phyloP scores from a whole-genome alignment of 2,113 vertebrate genomes.

The Apaloderma vittatum region DNA sequence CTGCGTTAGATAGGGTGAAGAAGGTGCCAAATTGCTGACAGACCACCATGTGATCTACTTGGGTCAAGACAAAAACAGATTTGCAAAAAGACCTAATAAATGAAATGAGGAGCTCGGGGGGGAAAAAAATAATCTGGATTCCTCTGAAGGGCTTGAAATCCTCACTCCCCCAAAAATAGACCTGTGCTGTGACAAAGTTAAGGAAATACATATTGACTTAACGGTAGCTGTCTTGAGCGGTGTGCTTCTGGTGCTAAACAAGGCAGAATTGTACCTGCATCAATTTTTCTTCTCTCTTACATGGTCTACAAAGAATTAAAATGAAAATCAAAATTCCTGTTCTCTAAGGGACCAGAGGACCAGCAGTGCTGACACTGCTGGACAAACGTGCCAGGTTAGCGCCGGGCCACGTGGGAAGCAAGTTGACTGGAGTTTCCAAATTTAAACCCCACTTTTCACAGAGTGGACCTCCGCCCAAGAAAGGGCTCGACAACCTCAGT shows the following conservation, averaged over 20 bases:
- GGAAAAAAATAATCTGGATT: not conserved
- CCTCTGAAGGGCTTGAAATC: not conserved
- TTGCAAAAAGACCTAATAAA: not conserved
- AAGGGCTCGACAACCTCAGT: accelerated
- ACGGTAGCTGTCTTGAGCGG: not conserved
- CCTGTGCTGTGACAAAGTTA: not conserved
- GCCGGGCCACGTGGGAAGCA: not conserved
- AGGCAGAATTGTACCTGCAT: accelerated
- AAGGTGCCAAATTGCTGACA: not conserved
- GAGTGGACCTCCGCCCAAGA: not conserved
- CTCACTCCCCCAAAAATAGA: not conserved
- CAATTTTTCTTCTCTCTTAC: not conserved
- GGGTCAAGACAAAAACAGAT: not conserved
- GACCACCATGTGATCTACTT: not conserved
- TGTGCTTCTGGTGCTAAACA: not conserved
- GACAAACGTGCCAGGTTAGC: accelerated
- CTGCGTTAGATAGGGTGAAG: not conserved
- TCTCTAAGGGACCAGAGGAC: not conserved
- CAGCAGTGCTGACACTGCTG: not conserved
- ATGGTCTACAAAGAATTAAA: not conserved
- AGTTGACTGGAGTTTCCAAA: not conserved
- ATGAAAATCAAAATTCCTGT: not conserved
- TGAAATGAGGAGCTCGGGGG: accelerated
- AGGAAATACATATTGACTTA: not conserved
- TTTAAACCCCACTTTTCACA: not conserved